Evolutionary conservation across 1,140 invertebrate species (phyloP).

Genomic region (Rhynchophorus ferrugineus): DNA sequence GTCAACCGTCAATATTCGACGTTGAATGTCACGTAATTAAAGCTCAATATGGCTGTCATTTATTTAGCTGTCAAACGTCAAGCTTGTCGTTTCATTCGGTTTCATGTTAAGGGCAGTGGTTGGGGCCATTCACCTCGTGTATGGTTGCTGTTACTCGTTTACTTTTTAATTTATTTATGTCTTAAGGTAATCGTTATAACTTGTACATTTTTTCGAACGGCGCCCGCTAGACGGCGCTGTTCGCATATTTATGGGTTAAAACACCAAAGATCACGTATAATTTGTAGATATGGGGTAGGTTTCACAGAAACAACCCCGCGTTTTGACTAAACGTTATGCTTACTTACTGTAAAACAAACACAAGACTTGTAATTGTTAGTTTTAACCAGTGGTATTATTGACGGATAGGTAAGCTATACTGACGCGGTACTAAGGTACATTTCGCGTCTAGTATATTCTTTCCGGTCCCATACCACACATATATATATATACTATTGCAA

Average conservation of each 20-base stretch:
- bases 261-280: constrained; percentile 2
- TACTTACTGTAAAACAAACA: not conserved
- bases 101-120: no score
- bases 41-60: constrained; percentile 5
- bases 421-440: no score
- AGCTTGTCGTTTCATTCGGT: not conserved
- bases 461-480: no score
- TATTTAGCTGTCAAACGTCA: not conserved
- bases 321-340: not conserved
- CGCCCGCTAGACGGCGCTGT: no score
- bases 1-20: not conserved
- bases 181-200: no score
- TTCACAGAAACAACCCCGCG: not conserved
- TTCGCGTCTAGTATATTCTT: no score
- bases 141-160: no score
- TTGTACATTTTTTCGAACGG: constrained; percentile 2
- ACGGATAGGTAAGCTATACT: no score
- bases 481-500: no score
- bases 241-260: constrained; percentile 4
- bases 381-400: no score
- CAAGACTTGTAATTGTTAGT: not conserved
- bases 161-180: no score
- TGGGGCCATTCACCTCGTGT: no score
- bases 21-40: not conserved
- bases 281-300: not conserved